Percentiles rank a stretch among this genome's conserved stretches.
Conservation (phyloP, 2,888 invertebrate species). For the Carterocephalus palaemon region DNA sequence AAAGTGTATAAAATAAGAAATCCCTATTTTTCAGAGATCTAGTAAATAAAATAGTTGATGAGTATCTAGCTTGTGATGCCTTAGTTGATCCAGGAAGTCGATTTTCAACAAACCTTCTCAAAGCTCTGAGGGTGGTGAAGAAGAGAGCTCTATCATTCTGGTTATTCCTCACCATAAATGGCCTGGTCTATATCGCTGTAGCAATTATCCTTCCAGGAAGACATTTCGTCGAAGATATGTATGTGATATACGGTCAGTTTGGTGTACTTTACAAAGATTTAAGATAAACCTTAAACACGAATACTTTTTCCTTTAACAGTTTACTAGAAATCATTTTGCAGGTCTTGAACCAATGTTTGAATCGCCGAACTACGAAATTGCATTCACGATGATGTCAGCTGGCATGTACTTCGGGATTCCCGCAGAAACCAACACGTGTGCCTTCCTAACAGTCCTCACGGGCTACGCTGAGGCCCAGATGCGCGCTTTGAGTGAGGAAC, state of each 20-base stretch:
- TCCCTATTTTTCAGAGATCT: slow-evolving; percentile 36
- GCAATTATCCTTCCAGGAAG: slow-evolving; percentile 42
- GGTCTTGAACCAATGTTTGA: slow-evolving; percentile 48
- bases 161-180: slow-evolving; percentile 43
- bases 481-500: slow-evolving; percentile 43
- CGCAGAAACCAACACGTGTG: slow-evolving; percentile 39
- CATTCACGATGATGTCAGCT: slow-evolving; percentile 30
- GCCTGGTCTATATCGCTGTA: slow-evolving; percentile 38
- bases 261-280: too few relatives aligned
- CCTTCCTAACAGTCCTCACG: slow-evolving; percentile 39
- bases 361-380: slow-evolving; percentile 48
- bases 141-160: slow-evolving; percentile 46
- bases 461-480: slow-evolving; percentile 51
- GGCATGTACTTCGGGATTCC: slow-evolving; percentile 37
- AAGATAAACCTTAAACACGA: too few relatives aligned
- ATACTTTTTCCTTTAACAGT: too few relatives aligned
- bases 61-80: slow-evolving; percentile 39
- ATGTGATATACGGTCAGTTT: slow-evolving; percentile 42
- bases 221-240: slow-evolving; percentile 43
- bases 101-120: slow-evolving; percentile 41
- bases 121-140: slow-evolving; percentile 41
- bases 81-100: slow-evolving; percentile 36
- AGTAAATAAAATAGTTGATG: slow-evolving; percentile 40
- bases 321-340: too few relatives aligned
- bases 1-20: too few relatives aligned